Evolutionary conservation across 2,113 vertebrate species (phyloP).

Genomic region (Romanogobio albipinnatus): DNA sequence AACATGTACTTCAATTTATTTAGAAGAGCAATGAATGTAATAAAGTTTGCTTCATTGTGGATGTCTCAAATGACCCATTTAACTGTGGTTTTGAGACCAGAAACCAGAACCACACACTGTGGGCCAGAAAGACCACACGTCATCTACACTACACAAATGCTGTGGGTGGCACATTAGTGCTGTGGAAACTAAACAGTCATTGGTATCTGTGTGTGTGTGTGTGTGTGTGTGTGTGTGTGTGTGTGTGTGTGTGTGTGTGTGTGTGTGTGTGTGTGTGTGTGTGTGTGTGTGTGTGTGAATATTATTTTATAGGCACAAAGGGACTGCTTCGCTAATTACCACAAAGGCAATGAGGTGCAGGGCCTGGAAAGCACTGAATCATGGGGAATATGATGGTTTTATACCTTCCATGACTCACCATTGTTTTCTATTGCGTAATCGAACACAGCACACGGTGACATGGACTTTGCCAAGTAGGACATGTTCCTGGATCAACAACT

Average conservation of each 20-base stretch:
- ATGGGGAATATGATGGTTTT: not conserved
- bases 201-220: not conserved
- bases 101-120: slow-evolving; percentile 17
- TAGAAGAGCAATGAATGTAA: slow-evolving; percentile 20
- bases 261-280: not conserved
- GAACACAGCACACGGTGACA: not conserved
- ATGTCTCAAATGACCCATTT: slow-evolving; percentile 32
- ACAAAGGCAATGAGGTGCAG: not conserved
- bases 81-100: slow-evolving; percentile 12
- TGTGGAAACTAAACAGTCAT: slow-evolving; percentile 42
- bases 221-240: no score
- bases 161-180: slow-evolving; percentile 27
- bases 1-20: not conserved
- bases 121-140: not conserved
- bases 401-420: slow-evolving; percentile 22
- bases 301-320: not conserved
- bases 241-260: not conserved
- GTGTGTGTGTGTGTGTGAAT: not conserved
- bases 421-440: not conserved
- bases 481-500: slow-evolving; percentile 9
- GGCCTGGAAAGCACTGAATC: slow-evolving; percentile 14
- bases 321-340: slow-evolving; percentile 22
- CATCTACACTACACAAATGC: not conserved
- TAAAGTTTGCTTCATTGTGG: slow-evolving; percentile 17
- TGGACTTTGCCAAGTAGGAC: slow-evolving; percentile 5